Evolutionary conservation across 2,888 invertebrate genomes (phyloP).

Genomic region (Hydropsyche betteni): DNA sequence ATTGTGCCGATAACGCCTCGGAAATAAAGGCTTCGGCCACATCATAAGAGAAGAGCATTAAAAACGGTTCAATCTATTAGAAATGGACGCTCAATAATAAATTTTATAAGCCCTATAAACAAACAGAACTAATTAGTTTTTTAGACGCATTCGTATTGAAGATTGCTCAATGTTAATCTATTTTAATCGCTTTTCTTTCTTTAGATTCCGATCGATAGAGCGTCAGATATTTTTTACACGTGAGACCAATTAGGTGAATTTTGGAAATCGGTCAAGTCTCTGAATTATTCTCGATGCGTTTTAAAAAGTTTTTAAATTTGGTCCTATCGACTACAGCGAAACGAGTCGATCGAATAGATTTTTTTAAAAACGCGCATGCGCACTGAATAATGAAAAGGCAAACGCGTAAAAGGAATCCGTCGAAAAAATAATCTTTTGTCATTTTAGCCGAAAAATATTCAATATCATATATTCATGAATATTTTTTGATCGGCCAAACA

Average conservation of each 20-base stretch:
- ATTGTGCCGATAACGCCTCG: slow-evolving; percentile 22
- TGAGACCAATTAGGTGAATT: slow-evolving; percentile 47
- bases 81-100: background rate
- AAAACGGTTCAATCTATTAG: slow-evolving; percentile 4
- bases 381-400: slow-evolving; percentile 35
- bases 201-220: background rate
- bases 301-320: slow-evolving; percentile 45
- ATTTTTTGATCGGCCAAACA: no score
- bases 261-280: slow-evolving; percentile 36
- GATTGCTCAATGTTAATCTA: slow-evolving; percentile 4
- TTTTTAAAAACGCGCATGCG: slow-evolving; percentile 7
- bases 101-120: background rate
- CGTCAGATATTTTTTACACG: background rate
- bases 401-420: background rate
- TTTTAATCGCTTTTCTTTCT: background rate
- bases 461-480: background rate
- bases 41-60: background rate
- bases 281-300: slow-evolving; percentile 47
- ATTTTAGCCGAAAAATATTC: background rate
- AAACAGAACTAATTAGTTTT: slow-evolving; percentile 29
- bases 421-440: background rate
- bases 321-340: slow-evolving; percentile 10
- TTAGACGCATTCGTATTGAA: background rate
- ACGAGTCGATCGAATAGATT: no score
- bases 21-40: slow-evolving; percentile 2